phyloP scores from a whole-genome alignment of 1,140 invertebrate genomes.

The Brachionus asplanchnoidis region DNA sequence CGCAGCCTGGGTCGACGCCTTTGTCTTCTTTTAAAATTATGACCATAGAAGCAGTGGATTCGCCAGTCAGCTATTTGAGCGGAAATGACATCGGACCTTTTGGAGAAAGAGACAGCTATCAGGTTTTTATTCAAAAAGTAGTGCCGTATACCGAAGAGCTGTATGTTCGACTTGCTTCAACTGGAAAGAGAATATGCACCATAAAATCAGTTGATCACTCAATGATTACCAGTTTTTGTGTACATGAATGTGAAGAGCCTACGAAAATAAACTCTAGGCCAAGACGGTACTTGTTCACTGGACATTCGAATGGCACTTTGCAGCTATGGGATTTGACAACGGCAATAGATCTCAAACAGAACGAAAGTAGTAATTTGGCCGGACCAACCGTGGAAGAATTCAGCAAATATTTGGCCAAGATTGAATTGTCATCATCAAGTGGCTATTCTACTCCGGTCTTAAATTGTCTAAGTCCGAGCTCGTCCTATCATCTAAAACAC shows the following conservation, averaged over 20 bases:
- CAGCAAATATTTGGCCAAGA: not conserved
- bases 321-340: constrained; percentile 95
- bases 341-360: constrained; percentile 76
- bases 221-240: constrained; percentile 89
- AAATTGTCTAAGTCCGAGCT: not conserved
- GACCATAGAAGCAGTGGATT: constrained; percentile 77
- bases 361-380: constrained; percentile 47
- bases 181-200: constrained; percentile 84
- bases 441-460: not conserved
- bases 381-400: constrained; percentile 7
- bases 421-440: constrained; percentile 7
- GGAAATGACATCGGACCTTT: constrained; percentile 80
- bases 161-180: constrained; percentile 86
- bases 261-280: constrained; percentile 80
- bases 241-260: constrained; percentile 92
- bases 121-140: constrained; percentile 95
- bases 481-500: not conserved
- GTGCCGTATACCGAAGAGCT: constrained; percentile 82
- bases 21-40: constrained; percentile 92
- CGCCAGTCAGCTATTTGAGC: constrained; percentile 68
- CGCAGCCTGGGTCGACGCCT: constrained; percentile 86
- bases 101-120: constrained; percentile 93
- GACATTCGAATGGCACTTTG: constrained; percentile 75
- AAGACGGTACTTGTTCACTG: constrained; percentile 83
- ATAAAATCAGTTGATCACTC: constrained; percentile 88